Evolutionary conservation across 2,113 vertebrate species (phyloP).

Genomic region (Colaptes auratus): DNA sequence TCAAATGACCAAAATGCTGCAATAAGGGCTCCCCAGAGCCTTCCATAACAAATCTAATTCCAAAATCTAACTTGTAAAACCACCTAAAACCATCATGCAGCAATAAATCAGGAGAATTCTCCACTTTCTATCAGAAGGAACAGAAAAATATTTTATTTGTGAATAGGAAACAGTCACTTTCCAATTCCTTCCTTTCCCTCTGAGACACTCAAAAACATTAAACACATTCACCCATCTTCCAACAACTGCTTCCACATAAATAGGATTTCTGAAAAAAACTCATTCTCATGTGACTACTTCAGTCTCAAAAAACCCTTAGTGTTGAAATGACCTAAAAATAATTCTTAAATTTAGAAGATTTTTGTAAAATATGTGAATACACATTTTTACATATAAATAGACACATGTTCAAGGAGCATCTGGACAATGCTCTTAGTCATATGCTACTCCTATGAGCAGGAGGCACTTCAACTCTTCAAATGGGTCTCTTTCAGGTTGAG

Average conservation of each 20-base stretch:
- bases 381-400: background rate
- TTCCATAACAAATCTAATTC: background rate
- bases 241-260: background rate
- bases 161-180: background rate
- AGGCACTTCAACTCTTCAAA: background rate
- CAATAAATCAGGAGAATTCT: background rate
- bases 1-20: no score
- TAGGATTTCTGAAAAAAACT: background rate
- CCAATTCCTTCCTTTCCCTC: background rate
- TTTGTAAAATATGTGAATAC: background rate
- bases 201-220: background rate
- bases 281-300: background rate
- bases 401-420: background rate
- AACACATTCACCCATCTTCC: background rate
- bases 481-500: background rate
- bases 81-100: background rate
- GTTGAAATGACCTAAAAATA: background rate
- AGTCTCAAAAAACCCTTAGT: background rate
- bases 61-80: background rate
- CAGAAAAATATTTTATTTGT: background rate
- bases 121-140: background rate
- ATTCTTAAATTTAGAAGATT: background rate
- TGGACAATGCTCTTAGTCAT: background rate
- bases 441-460: background rate
- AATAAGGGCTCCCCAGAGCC: no score